These are phyloP conservation scores for Galago senegalensis DNA, from an alignment of 2,797 vertebrate species.

Conservation along the genomic window DNA sequence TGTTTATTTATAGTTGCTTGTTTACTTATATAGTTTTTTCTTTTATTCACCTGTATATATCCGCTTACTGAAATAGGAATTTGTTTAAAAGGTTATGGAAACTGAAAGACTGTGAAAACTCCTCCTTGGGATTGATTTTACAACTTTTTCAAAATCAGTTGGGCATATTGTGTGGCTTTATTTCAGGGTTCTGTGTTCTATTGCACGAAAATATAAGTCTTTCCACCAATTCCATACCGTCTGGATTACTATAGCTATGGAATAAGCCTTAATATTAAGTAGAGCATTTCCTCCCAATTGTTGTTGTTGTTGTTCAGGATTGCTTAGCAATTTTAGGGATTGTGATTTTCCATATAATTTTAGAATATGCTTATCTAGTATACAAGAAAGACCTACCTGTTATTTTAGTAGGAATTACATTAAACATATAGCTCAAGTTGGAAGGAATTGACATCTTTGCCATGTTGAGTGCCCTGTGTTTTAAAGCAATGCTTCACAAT, in stretches of 20 bases:
- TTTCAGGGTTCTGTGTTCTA: background rate
- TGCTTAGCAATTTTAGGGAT: background rate
- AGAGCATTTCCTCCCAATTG: background rate
- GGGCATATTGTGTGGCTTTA: background rate
- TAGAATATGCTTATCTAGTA: background rate
- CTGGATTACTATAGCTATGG: background rate
- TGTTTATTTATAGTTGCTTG: background rate
- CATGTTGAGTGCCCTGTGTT: background rate
- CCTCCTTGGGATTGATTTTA: background rate
- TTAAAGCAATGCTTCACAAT: constrained; percentile 37
- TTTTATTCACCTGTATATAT: background rate
- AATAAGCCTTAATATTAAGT: background rate
- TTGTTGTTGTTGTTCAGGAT: background rate
- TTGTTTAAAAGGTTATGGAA: background rate
- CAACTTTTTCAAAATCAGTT: background rate
- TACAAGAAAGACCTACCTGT: background rate
- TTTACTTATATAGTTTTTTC: background rate
- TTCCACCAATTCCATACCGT: background rate
- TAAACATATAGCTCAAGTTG: background rate
- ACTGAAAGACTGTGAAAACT: background rate
- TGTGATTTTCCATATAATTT: background rate
- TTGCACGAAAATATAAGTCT: background rate
- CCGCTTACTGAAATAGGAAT: background rate
- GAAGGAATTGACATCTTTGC: background rate
- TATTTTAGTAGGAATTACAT: constrained; percentile 21